Conservation (phyloP, 1,140 invertebrate genomes). For the Philotrypesis tridentata region DNA sequence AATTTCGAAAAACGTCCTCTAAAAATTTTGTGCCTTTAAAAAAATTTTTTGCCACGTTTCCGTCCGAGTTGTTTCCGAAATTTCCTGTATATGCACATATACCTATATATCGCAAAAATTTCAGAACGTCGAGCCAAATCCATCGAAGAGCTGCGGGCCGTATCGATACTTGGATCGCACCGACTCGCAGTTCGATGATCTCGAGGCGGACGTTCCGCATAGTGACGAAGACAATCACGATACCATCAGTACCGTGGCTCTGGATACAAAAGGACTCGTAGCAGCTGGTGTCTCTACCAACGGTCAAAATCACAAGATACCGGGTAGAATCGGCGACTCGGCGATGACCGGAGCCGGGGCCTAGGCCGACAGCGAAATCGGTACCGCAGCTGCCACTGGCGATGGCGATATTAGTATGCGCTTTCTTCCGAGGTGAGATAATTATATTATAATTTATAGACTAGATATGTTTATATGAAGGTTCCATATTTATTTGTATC, state of each 20-base stretch:
- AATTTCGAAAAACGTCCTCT: too few relatives aligned
- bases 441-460: too few relatives aligned
- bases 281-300: constrained; percentile 97
- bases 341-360: constrained; percentile 95
- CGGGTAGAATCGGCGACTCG: constrained; percentile 95
- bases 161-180: constrained; percentile 79
- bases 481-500: not conserved
- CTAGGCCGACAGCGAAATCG: constrained; percentile 92
- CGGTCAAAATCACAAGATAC: constrained; percentile 94
- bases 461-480: too few relatives aligned
- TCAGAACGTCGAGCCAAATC: constrained; percentile 95
- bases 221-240: constrained; percentile 85
- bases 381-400: constrained; percentile 94
- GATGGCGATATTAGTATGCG: constrained; percentile 98
- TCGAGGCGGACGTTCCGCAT: not conserved
- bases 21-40: too few relatives aligned
- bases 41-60: too few relatives aligned
- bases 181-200: constrained; percentile 24
- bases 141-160: constrained; percentile 89
- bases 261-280: constrained; percentile 87
- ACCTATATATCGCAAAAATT: too few relatives aligned
- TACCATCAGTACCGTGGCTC: constrained; percentile 96
- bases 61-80: too few relatives aligned
- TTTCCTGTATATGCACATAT: too few relatives aligned
- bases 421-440: constrained; percentile 91